Base-by-base conservation (phyloP, 2,888 invertebrate genomes). In the Chelonus formosanus region DNA sequence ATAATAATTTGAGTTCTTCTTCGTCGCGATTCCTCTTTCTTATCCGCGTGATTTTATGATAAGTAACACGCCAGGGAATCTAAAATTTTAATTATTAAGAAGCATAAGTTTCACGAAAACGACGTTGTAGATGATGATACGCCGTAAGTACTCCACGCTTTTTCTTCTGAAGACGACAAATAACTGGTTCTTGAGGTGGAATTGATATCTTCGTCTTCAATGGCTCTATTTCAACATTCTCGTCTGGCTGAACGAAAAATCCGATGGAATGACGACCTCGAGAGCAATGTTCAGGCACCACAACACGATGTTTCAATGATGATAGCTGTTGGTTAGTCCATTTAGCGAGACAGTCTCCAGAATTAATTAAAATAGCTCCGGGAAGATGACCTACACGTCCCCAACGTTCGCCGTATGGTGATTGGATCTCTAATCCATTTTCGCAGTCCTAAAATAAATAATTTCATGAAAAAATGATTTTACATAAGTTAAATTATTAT, bases 191-290 rank as follows among this genome's bases (percentile, higher is more conserved):
- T 50, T 80, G 78, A 1, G 76, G 65, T 52, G 76, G 76, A 4
- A 71, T 68, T 6, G 80, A 76, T 32, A 84, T 82, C 70, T 85
- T 86, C 31, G 84, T 83, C 3, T 87, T 86, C 66, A 89, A 80
- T 7, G 87, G 84, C 34, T 87, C 86, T 63, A 90, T 83, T 52
- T 80, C 76, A 4, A 87, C 86, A 69, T 86, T 86, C 72, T 85
- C 84, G 85, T 91, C 91, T 3, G 93, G 92, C 84, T 91, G 91
- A 74, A 92, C 90, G 86, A 92, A 92, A 85, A 90, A 92, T 36
- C 91, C 92, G 70, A 92, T 89, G 74, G 92, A 91, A 84, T 92
- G 91, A n/a, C 92, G 89, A 3, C 89, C 89, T 70, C 89, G 87
- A 0, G 89, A 87, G 69, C 87, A 87, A 35, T 90, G 89, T 8